A percentile compares a stretch with the other conserved stretches of the same genome.
Evolutionary conservation across 1,140 invertebrate genomes (phyloP).

Genomic region (Drosophila miranda): DNA sequence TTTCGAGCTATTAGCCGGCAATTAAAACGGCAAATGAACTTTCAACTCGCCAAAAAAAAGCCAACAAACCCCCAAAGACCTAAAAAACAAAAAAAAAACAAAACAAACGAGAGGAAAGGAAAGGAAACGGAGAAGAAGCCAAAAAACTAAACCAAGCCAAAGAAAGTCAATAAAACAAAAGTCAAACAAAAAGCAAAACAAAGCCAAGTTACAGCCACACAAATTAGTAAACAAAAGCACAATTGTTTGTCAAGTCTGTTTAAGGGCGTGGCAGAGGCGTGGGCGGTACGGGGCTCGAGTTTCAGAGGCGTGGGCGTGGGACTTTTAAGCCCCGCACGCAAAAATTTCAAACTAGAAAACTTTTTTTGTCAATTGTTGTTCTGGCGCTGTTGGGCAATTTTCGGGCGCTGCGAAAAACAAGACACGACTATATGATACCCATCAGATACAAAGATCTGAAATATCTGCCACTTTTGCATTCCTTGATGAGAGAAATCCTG

Average conservation of each 20-base stretch:
- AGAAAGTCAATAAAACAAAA: slow-evolving; percentile 69
- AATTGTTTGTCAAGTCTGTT: slow-evolving; percentile 64
- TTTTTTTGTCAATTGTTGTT: slow-evolving; percentile 46
- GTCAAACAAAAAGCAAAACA: slow-evolving; percentile 51
- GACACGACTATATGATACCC: too few relatives aligned
- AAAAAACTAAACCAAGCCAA: slow-evolving; percentile 63
- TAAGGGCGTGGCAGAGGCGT: slow-evolving; percentile 3
- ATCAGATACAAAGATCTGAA: too few relatives aligned
- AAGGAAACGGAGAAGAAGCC: slow-evolving; percentile 11
- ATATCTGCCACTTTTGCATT: too few relatives aligned
- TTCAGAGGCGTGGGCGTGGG: slow-evolving; percentile 31
- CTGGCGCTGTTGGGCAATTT: slow-evolving; percentile 51
- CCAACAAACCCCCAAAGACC: slow-evolving; percentile 17
- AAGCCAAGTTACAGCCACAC: slow-evolving; percentile 49
- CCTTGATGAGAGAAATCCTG: too few relatives aligned
- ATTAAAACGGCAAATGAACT: slow-evolving; percentile 79
- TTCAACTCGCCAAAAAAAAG: slow-evolving; percentile 50
- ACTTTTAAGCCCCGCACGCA: slow-evolving; percentile 35
- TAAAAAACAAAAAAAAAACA: slow-evolving; percentile 11
- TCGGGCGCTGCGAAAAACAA: slow-evolving; percentile 20
- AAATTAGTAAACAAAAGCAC: slow-evolving; percentile 78
- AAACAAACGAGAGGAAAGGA: background rate
- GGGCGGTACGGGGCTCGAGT: background rate
- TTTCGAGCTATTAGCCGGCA: slow-evolving; percentile 74
- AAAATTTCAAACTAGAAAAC: slow-evolving; percentile 63